phyloP scores from a whole-genome alignment of 2,113 vertebrate genomes.

The Triplophysa siluroides region DNA sequence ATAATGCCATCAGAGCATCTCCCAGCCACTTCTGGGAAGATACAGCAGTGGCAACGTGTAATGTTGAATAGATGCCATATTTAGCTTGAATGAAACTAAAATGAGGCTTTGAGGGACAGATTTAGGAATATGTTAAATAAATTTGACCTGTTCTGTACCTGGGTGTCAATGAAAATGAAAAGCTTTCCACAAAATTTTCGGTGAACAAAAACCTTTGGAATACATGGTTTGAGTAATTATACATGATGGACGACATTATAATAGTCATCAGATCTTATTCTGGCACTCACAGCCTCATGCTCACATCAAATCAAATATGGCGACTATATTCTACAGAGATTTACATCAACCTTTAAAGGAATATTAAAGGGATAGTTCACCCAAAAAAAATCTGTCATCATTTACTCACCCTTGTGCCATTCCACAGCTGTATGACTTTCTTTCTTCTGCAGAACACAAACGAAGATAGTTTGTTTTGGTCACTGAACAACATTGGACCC shows the following conservation, averaged over 20 bases:
- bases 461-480: no score
- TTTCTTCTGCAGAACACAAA: no score
- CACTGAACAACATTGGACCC: no score
- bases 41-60: not conserved
- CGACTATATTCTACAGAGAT: not conserved
- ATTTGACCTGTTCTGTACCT: not conserved
- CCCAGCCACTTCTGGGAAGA: slow-evolving; percentile 34
- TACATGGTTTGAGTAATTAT: not conserved
- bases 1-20: slow-evolving; percentile 63
- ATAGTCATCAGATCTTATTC: not conserved
- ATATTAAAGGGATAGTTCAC: no score
- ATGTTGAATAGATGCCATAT: not conserved
- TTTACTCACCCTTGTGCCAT: no score
- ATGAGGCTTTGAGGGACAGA: not conserved
- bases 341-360: no score
- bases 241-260: not conserved
- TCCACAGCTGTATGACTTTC: no score
- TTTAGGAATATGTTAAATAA: not conserved
- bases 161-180: not conserved
- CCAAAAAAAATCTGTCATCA: no score
- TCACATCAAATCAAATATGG: not conserved
- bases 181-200: no score
- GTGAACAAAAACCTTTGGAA: no score
- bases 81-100: slow-evolving; percentile 3
- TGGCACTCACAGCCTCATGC: not conserved